Evolutionary conservation across 2,113 vertebrate species (phyloP).

Genomic region (Ammodytes marinus): DNA sequence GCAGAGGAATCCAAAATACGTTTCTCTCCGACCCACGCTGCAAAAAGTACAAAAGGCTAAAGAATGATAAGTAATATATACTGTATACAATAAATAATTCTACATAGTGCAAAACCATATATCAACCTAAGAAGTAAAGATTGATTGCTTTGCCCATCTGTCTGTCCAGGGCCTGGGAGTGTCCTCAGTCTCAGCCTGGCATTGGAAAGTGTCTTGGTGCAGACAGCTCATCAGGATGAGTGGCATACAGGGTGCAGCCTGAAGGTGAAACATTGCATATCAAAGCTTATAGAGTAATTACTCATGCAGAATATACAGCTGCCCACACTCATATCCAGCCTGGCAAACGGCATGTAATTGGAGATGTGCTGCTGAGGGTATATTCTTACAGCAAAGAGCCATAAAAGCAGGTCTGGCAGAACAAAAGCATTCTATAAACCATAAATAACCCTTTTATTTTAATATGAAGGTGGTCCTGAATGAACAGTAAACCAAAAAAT

Average conservation of each 20-base stretch:
- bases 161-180: background rate
- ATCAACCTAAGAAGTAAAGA: conserved; percentile 5
- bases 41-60: too few species aligned
- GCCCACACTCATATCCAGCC: conserved; percentile 26
- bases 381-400: conserved; percentile 17
- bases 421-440: background rate
- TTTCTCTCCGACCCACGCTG: too few species aligned
- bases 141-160: conserved; percentile 24
- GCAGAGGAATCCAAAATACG: too few species aligned
- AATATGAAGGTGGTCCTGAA: background rate
- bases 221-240: conserved; percentile 47
- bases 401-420: background rate
- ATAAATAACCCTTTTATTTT: background rate
- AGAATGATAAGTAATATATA: too few species aligned
- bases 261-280: conserved; percentile 39
- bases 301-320: conserved; percentile 33
- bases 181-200: conserved; percentile 2
- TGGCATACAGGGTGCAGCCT: conserved; percentile 35
- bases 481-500: background rate
- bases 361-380: conserved; percentile 17
- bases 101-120: background rate
- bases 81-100: too few species aligned
- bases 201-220: conserved; percentile 4
- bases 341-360: conserved; percentile 39
- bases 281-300: conserved; percentile 19